Evolutionary conservation across 1,140 invertebrate species (phyloP).

Genomic region (Drosophila elegans): DNA sequence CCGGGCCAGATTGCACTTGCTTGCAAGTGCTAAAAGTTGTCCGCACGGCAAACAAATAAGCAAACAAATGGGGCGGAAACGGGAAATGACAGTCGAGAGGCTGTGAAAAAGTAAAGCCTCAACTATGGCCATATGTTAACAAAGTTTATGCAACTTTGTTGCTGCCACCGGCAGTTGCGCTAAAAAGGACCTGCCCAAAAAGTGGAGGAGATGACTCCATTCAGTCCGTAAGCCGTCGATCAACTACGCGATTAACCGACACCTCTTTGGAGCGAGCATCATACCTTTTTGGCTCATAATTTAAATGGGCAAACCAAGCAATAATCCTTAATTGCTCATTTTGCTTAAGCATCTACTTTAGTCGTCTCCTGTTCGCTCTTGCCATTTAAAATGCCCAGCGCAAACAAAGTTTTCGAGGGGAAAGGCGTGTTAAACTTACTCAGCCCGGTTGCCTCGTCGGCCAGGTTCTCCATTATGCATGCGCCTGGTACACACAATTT

Average conservation of each 20-base stretch:
- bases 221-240: conserved; percentile 3
- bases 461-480: conserved; percentile 73
- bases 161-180: conserved; percentile 24
- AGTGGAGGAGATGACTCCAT: background rate
- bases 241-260: conserved; percentile 26
- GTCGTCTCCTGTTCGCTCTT: conserved; percentile 16
- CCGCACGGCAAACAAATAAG: conserved; percentile 57
- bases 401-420: conserved; percentile 68
- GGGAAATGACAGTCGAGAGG: conserved; percentile 36
- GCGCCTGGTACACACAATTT: conserved; percentile 54
- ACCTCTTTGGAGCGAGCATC: conserved; percentile 35
- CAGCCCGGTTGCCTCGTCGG: conserved; percentile 40
- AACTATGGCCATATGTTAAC: conserved; percentile 66
- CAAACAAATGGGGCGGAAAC: conserved; percentile 42
- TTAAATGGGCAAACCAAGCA: conserved; percentile 75
- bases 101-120: conserved; percentile 44
- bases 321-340: conserved; percentile 83
- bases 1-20: conserved; percentile 60
- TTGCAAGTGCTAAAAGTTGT: conserved; percentile 72
- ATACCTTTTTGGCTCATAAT: conserved; percentile 51
- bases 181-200: conserved; percentile 14
- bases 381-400: conserved; percentile 77
- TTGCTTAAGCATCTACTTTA: conserved; percentile 69
- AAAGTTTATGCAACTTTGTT: conserved; percentile 73
- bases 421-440: conserved; percentile 67